Conservation (phyloP, 1,140 invertebrate species). For the Drosophila azteca region DNA sequence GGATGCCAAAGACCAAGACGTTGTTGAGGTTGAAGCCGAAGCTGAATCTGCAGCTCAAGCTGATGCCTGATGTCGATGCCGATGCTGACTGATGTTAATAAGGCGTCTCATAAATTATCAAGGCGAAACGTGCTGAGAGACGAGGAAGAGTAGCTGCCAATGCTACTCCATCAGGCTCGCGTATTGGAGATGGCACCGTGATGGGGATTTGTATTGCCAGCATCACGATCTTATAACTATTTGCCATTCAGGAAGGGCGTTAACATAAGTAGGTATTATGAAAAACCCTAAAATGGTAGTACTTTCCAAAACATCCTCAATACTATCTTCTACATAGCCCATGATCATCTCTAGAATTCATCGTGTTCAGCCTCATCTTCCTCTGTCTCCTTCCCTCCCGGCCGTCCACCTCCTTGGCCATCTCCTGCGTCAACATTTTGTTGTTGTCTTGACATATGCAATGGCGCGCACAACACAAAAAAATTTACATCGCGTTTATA, state of each 20-base stretch:
- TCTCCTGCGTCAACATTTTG: slow-evolving; percentile 41
- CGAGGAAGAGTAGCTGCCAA: slow-evolving; percentile 46
- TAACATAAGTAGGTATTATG: no score
- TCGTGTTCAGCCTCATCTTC: neutral
- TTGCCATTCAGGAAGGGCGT: no score
- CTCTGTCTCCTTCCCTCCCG: neutral
- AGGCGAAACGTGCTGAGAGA: slow-evolving; percentile 69
- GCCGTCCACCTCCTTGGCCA: neutral
- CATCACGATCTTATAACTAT: no score
- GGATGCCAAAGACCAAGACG: slow-evolving; percentile 41
- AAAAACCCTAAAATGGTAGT: no score
- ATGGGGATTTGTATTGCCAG: neutral
- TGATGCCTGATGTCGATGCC: slow-evolving; percentile 14
- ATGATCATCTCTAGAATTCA: slow-evolving; percentile 10
- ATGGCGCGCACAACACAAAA: slow-evolving; percentile 75
- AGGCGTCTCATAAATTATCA: slow-evolving; percentile 82
- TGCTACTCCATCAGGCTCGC: slow-evolving; percentile 18
- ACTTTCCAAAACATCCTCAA: no score
- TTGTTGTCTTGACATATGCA: slow-evolving; percentile 78
- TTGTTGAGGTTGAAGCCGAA: neutral
- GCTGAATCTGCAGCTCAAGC: slow-evolving; percentile 8
- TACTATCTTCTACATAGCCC: neutral
- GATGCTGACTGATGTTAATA: slow-evolving; percentile 78
- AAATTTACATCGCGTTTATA: slow-evolving; percentile 82
- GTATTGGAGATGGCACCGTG: slow-evolving; percentile 31